Base-by-base conservation (phyloP, 2,113 vertebrate species). In the Pleuronectes platessa region DNA sequence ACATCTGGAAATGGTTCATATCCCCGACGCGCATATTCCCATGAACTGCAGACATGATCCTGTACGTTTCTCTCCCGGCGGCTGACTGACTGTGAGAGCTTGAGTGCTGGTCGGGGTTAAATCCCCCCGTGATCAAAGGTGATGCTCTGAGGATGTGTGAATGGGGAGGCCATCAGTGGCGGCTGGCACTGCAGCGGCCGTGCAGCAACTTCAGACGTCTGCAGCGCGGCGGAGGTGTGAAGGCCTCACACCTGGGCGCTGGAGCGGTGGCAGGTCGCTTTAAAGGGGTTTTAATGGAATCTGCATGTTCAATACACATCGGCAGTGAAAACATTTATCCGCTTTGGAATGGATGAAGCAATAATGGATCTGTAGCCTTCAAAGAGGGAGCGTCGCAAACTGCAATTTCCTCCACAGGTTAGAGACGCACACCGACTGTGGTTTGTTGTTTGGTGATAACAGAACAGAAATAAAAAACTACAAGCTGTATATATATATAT, bases 231-330 rank as follows among this genome's bases (percentile, higher is more conserved):
- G n/a, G 74, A 90, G 89, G 94, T 93, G 94, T 90, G 92, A 94
- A 90, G 55, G 37, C 42, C 4, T 84, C 83, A 86, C 92, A 87
- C 90, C 88, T 76, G 66, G 79, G 70, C 61, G 75, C 27, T 84
- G 87, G 73, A 80, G 72, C 60, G 61, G 59, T 84, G 86, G 84
- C 76, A 26, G 61, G 61, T 80, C 78, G 70, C 68, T 79, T 80
- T 70, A 85, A 88, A 78, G 59, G 31, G 80, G 7, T 64, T 90
- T 80, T 94, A 94, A 94, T 93, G 91, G 90, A 89, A 87, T 91
- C 83, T 85, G 79, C 84, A 69, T 62, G 56, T 69, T 74, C 85
- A 95, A 95, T 95, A 95, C 93, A 95, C 94, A 95, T 92, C 78
- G 51, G 24, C 76, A 92, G 91, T 69, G 86, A 93, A 92, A 93